Evolutionary conservation across 2,888 invertebrate genomes (phyloP), one percentile per base, ranked within the genome.

Genomic region (Tuta absoluta): DNA sequence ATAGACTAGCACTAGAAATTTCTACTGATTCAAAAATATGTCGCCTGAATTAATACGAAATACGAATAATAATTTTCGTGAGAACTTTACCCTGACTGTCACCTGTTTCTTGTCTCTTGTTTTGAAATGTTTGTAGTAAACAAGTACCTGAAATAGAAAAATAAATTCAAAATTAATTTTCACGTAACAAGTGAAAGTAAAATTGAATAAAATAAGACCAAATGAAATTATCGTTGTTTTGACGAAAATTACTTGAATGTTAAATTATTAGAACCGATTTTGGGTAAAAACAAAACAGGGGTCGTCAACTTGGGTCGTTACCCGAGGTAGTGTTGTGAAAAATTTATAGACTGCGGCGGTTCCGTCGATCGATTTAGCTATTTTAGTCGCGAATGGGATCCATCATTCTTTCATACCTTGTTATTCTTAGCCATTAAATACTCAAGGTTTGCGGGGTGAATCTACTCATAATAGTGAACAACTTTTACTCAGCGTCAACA

Each of bases 241-340:
- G 53, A 41, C 37, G 45, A 4, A 64, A 64, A 53, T 53, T 53
- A 63, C 48, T 51, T 53, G 59, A 62, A 66, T 62, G 66, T 64
- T 12, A 69, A 66, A 67, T 38, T 62, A 69, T 71, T 67, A 66
- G 63, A 38, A 63, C 49, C 59, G 38, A 63, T 69, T 66, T 63
- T 33, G 64, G 49, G 59, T 24, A 65, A 65, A 64, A 69, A 65
- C 65, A 64, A 69, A 63, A 71, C 67, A 65, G 67, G 64, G 11
- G 12, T 66, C 71, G 71, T 73, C 71, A 75, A 75, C 75, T 79
- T 77, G 71, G 78, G 71, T 73, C 74, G 75, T 68, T 72, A 70
- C 65, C 69, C 70, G 71, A 76, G 72, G 70, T 81, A 79, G 78
- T 80, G 82, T 80, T 78, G 81, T 86, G 85, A 84, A 85, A 85